phyloP scores from a whole-genome alignment of 2,113 vertebrate genomes.

The Tetrax tetrax region DNA sequence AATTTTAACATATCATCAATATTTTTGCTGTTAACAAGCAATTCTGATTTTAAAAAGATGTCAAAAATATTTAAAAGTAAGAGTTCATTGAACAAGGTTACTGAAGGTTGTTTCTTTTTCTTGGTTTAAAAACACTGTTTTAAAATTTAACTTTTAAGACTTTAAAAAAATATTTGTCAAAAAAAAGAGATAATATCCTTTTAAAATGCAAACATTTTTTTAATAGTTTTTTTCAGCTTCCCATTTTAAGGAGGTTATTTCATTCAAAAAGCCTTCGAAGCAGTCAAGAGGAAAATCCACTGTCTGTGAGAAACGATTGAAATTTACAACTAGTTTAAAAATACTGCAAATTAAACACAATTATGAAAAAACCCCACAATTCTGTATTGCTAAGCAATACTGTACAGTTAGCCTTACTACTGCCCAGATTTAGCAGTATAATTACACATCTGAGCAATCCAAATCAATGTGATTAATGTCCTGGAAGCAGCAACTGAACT shows the following conservation, averaged over 20 bases:
- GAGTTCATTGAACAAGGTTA: background rate
- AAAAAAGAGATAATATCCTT: background rate
- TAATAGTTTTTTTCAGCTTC: background rate
- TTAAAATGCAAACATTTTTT: background rate
- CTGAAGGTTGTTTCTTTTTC: background rate
- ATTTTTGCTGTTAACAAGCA: background rate
- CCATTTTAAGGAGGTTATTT: background rate
- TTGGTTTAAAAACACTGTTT: background rate
- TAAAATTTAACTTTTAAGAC: background rate
- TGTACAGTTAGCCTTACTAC: background rate
- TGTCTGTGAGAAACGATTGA: background rate
- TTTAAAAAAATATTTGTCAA: background rate
- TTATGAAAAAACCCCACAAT: background rate
- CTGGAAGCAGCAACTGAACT: background rate
- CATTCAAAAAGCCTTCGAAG: background rate
- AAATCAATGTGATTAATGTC: background rate
- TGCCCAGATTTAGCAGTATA: background rate
- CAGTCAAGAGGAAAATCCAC: background rate
- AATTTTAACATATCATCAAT: background rate
- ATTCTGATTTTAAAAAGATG: background rate
- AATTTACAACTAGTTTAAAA: background rate
- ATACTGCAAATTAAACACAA: background rate
- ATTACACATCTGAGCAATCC: background rate
- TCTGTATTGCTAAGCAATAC: slow-evolving; percentile 1
- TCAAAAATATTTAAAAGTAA: background rate